phyloP scores from a whole-genome alignment of 2,113 vertebrate species.

The Dromiciops gliroides region DNA sequence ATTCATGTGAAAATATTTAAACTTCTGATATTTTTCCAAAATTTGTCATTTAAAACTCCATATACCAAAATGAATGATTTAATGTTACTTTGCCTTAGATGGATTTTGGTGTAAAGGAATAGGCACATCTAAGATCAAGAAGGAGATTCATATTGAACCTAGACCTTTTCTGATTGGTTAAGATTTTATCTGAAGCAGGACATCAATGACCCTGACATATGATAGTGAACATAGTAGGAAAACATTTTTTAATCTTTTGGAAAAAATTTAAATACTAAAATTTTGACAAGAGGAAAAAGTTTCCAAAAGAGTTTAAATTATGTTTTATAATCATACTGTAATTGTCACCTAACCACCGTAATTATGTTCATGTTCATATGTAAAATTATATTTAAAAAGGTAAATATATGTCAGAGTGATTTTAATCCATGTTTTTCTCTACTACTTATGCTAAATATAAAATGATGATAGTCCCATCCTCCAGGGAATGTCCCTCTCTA shows the following conservation, averaged over 20 bases:
- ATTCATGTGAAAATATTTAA: slow-evolving; percentile 1
- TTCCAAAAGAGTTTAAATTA: not conserved
- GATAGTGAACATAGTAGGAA: not conserved
- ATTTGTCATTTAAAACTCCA: not conserved
- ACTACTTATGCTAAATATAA: not conserved
- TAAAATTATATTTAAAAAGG: not conserved
- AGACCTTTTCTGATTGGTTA: not conserved
- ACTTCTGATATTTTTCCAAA: not conserved
- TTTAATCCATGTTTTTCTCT: not conserved
- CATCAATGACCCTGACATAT: not conserved
- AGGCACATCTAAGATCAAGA: not conserved
- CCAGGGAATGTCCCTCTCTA: not conserved
- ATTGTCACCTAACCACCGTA: not conserved
- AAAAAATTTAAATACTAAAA: not conserved
- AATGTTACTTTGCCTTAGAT: not conserved
- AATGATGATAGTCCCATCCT: not conserved
- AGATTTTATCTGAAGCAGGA: not conserved
- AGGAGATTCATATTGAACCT: not conserved
- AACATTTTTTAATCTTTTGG: not conserved
- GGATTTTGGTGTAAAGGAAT: not conserved
- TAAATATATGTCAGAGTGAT: not conserved
- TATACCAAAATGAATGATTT: not conserved
- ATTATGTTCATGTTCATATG: not conserved
- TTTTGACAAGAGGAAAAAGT: not conserved
- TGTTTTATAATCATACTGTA: not conserved